These are phyloP conservation scores for Euplexia lucipara DNA, from an alignment of 2,888 invertebrate genomes.

Conservation along the genomic window DNA sequence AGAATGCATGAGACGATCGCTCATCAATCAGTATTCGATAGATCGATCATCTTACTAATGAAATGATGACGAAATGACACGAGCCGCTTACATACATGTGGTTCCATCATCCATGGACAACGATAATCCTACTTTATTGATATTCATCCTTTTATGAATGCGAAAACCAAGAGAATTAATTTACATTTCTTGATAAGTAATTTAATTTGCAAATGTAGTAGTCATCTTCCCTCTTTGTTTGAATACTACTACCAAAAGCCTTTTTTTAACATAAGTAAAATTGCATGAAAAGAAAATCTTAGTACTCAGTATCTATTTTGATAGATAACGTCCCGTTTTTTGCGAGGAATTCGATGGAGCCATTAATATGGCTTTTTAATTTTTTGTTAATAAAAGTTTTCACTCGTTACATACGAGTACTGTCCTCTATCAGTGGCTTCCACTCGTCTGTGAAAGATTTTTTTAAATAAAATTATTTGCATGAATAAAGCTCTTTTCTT, in stretches of 20 bases:
- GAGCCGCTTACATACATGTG: conserved; percentile 40
- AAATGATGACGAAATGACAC: conserved; percentile 47
- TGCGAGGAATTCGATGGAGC: too few relatives aligned
- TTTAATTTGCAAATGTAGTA: not conserved
- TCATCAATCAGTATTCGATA: conserved; percentile 63
- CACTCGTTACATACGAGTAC: not conserved
- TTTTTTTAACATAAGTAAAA: too few relatives aligned
- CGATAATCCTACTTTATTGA: not conserved
- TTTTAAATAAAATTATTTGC: not conserved
- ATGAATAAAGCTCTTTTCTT: not conserved
- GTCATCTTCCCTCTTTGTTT: too few relatives aligned
- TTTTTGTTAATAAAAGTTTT: not conserved
- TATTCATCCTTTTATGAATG: conserved; percentile 31
- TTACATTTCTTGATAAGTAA: conserved; percentile 11
- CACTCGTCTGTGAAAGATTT: not conserved
- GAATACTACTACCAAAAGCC: too few relatives aligned
- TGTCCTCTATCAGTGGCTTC: conserved; percentile 2
- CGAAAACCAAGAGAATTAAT: conserved; percentile 24
- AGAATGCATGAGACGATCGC: conserved; percentile 39
- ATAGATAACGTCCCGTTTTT: too few relatives aligned
- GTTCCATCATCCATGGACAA: conserved; percentile 9
- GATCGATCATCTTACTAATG: conserved; percentile 56
- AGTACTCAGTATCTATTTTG: too few relatives aligned
- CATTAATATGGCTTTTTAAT: too few relatives aligned
- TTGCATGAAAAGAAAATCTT: too few relatives aligned